phyloP scores from a whole-genome alignment of 2,113 vertebrate species.

The Suncus etruscus region DNA sequence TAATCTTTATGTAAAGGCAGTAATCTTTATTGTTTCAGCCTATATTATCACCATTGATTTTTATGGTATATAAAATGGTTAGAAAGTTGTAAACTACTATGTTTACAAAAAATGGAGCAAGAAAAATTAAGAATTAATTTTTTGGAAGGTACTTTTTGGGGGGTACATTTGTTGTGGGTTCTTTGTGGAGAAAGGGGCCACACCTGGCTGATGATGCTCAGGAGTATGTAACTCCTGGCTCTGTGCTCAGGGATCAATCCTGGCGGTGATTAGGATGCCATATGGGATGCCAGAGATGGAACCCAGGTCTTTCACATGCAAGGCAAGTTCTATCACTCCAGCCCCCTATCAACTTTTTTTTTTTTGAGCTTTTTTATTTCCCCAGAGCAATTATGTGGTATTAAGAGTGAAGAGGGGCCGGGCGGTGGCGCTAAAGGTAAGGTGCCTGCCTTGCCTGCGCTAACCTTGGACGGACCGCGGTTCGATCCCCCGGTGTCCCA shows the following conservation, averaged over 20 bases:
- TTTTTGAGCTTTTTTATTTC: conserved; percentile 52
- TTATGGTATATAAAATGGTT: conserved; percentile 34
- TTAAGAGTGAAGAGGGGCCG: conserved; percentile 40
- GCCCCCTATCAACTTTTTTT: background rate
- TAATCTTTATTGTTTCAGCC: conserved; percentile 35
- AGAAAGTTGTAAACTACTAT: conserved; percentile 45
- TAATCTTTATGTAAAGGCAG: background rate
- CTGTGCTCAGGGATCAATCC: no score
- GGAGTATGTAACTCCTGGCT: no score
- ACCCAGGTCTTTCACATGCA: no score
- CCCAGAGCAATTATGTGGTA: conserved; percentile 37
- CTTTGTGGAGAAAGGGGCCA: background rate
- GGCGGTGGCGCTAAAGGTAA: no score
- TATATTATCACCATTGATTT: conserved; percentile 25
- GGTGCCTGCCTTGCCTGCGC: no score
- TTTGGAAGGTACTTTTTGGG: no score
- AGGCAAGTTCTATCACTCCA: no score
- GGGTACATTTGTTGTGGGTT: background rate
- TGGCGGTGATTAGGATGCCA: no score
- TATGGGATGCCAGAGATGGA: no score
- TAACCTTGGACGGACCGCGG: no score
- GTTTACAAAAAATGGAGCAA: conserved; percentile 51
- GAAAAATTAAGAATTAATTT: background rate
- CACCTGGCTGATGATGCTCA: no score
- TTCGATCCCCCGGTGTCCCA: no score